phyloP scores from a whole-genome alignment of 2,797 vertebrate species.

The Aldrovandia affinis region DNA sequence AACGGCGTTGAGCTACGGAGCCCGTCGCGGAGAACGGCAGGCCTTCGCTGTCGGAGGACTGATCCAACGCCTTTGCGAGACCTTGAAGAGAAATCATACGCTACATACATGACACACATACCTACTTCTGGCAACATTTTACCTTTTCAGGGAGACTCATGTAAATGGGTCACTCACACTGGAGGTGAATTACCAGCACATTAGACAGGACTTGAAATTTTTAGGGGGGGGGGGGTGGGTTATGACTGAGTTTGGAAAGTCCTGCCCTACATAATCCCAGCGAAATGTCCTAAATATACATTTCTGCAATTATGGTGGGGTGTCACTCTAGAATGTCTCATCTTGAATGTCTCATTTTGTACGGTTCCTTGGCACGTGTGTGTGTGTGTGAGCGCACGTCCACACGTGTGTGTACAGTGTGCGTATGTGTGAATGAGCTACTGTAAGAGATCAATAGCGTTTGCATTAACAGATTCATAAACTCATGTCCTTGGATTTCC shows the following conservation, averaged over 20 bases:
- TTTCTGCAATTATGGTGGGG: not conserved
- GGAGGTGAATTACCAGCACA: constrained; percentile 53
- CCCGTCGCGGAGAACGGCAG: not conserved
- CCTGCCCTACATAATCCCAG: not conserved
- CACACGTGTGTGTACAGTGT: constrained; percentile 17
- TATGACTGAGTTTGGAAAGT: not conserved
- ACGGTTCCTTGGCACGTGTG: constrained; percentile 48
- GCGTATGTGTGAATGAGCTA: constrained; percentile 22
- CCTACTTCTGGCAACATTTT: not conserved
- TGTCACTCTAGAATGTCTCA: constrained; percentile 52
- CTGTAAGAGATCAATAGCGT: constrained; percentile 29
- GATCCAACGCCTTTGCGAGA: not conserved
- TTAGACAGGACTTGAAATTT: constrained; percentile 49
- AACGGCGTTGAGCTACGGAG: not conserved
- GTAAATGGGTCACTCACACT: constrained; percentile 32
- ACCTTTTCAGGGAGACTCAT: not conserved
- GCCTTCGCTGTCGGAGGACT: not conserved
- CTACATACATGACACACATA: not conserved
- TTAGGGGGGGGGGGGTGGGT: not conserved
- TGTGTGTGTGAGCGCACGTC: constrained; percentile 11
- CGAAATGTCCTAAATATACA: not conserved
- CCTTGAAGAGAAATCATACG: not conserved
- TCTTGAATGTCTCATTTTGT: constrained; percentile 63
- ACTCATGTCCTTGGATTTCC: not conserved
- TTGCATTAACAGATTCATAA: constrained; percentile 23